These are phyloP conservation scores for Anguilla marmorata DNA, from an alignment of 2,797 vertebrate genomes.

Conservation along the genomic window DNA sequence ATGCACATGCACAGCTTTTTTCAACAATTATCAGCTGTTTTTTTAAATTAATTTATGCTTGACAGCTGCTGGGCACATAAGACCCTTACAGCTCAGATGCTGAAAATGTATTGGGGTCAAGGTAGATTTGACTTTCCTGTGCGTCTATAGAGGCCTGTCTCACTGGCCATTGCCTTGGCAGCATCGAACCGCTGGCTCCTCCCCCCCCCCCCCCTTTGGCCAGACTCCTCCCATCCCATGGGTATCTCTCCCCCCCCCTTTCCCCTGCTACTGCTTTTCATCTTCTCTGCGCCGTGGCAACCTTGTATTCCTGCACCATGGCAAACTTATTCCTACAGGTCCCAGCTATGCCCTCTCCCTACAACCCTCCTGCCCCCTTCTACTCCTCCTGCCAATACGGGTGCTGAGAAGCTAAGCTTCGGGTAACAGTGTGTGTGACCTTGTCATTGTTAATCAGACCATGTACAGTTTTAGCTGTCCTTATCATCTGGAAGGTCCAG, in stretches of 20 bases:
- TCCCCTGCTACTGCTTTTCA: constrained; percentile 36
- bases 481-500: constrained; percentile 1
- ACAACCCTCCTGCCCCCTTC: neutral
- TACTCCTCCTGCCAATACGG: constrained; percentile 2
- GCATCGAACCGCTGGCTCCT: neutral
- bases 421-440: constrained; percentile 3
- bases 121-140: constrained; percentile 20
- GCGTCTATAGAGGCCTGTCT: neutral
- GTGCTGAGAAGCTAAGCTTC: neutral
- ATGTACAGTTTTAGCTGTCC: neutral
- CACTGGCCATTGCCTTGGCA: neutral
- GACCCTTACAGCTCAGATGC: constrained; percentile 23
- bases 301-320: constrained; percentile 9
- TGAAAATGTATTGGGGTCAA: neutral
- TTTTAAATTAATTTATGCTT: neutral
- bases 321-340: constrained; percentile 9
- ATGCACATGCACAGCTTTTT: neutral
- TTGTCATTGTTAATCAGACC: neutral
- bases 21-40: neutral
- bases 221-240: constrained; percentile 18
- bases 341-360: neutral
- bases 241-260: neutral
- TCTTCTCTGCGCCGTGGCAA: constrained; percentile 14
- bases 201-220: neutral
- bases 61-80: constrained; percentile 25